Evolutionary conservation across 2,888 invertebrate genomes (phyloP).

Genomic region (Coelopa pilipes): DNA sequence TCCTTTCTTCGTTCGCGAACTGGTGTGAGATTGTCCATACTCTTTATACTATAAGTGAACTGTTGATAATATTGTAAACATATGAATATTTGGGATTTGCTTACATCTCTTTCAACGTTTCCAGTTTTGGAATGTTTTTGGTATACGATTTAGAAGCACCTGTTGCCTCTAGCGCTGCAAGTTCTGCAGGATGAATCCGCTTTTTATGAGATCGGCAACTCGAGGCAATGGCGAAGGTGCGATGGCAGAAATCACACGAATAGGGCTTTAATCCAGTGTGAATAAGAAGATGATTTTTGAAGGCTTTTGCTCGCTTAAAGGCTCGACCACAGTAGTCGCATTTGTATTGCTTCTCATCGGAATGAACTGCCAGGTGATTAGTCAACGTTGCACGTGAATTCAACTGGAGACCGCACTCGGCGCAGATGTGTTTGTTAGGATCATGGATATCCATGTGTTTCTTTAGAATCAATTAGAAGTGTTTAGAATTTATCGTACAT

Average conservation of each 20-base stretch:
- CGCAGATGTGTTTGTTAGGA: slow-evolving; percentile 61
- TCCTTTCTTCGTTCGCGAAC: too few species aligned
- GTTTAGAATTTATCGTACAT: background rate
- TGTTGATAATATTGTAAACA: too few species aligned
- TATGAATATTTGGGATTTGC: slow-evolving; percentile 36
- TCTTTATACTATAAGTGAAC: too few species aligned
- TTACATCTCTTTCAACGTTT: slow-evolving; percentile 63
- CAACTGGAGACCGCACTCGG: slow-evolving; percentile 61
- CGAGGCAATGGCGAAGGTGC: slow-evolving; percentile 66
- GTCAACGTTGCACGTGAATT: slow-evolving; percentile 60
- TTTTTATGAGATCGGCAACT: slow-evolving; percentile 67
- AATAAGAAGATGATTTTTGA: slow-evolving; percentile 65
- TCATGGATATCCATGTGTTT: slow-evolving; percentile 62
- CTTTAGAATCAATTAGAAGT: slow-evolving; percentile 40
- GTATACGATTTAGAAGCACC: slow-evolving; percentile 57
- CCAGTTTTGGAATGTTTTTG: slow-evolving; percentile 65
- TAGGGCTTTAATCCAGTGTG: slow-evolving; percentile 66
- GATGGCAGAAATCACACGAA: slow-evolving; percentile 66
- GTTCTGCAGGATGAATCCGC: slow-evolving; percentile 63
- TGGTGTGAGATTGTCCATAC: too few species aligned
- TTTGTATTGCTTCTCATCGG: slow-evolving; percentile 63
- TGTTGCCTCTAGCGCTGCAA: slow-evolving; percentile 65
- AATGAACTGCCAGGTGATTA: slow-evolving; percentile 62
- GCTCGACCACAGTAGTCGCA: slow-evolving; percentile 63
- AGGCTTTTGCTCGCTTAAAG: slow-evolving; percentile 65